Percentiles rank a stretch among this genome's conserved stretches.
These are phyloP conservation scores for Pocillopora grandis DNA, from an alignment of 92 coral and sea anemone species.

Conservation along the genomic window DNA sequence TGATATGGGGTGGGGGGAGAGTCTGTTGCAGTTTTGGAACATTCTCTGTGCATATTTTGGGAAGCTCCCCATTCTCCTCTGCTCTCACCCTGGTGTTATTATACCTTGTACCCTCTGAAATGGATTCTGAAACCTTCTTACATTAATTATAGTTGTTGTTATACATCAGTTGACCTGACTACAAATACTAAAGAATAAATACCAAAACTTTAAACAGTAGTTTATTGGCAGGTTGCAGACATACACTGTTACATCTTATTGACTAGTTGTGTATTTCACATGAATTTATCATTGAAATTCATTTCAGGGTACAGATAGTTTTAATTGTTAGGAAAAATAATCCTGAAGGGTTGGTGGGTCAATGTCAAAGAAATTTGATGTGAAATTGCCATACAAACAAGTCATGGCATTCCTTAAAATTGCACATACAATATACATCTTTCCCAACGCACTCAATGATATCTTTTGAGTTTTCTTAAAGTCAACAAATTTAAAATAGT, in stretches of 20 bases:
- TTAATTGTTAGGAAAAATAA: no score
- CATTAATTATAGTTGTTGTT: conserved; percentile 18
- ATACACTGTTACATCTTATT: conserved; percentile 19
- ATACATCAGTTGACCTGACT: conserved; percentile 25
- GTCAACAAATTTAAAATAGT: conserved; percentile 33
- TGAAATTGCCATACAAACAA: no score
- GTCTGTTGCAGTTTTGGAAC: neutral
- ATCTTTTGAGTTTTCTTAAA: conserved; percentile 43
- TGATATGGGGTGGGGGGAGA: neutral
- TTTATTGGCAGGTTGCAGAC: conserved; percentile 23
- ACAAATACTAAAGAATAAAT: conserved; percentile 17
- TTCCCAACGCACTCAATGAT: conserved; percentile 30
- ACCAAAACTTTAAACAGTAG: conserved; percentile 22
- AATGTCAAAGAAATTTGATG: no score
- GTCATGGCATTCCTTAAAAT: no score
- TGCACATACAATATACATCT: conserved; percentile 39
- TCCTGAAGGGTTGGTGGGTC: no score
- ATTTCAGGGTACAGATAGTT: no score
- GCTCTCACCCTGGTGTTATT: neutral
- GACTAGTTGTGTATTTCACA: neutral
- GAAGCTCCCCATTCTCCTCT: neutral
- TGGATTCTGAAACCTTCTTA: conserved; percentile 4
- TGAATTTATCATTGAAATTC: no score
- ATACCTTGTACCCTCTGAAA: neutral
- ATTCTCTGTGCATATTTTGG: neutral